Evolutionary conservation across 2,888 invertebrate genomes (phyloP).

Genomic region (Drosophila bunnanda): DNA sequence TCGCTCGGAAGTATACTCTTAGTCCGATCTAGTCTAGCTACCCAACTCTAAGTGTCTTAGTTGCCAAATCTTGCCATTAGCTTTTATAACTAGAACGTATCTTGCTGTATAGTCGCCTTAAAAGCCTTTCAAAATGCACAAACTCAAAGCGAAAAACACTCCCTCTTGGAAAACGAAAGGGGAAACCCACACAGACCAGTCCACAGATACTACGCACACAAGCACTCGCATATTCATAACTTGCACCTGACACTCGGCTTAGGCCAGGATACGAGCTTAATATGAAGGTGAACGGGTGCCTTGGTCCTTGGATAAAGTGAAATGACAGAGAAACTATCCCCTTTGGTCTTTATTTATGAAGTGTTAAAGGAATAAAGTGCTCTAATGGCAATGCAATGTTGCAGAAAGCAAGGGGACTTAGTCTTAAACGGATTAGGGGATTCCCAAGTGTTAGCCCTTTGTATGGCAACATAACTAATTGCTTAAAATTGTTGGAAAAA

Average conservation of each 20-base stretch:
- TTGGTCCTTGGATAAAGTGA: background rate
- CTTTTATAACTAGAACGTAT: slow-evolving; percentile 51
- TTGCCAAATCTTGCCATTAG: slow-evolving; percentile 68
- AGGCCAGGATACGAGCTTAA: slow-evolving; percentile 6
- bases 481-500: no score
- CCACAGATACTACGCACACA: slow-evolving; percentile 46
- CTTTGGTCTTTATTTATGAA: background rate
- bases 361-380: background rate
- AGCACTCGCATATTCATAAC: slow-evolving; percentile 68
- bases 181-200: slow-evolving; percentile 18
- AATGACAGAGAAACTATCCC: background rate
- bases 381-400: background rate
- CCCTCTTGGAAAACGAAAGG: slow-evolving; percentile 6
- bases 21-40: slow-evolving; percentile 57
- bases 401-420: background rate
- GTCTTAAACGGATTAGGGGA: background rate
- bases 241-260: slow-evolving; percentile 54
- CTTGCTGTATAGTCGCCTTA: slow-evolving; percentile 53
- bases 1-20: slow-evolving; percentile 42
- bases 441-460: background rate
- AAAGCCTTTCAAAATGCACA: slow-evolving; percentile 42
- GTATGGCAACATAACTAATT: background rate
- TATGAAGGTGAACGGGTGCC: slow-evolving; percentile 8
- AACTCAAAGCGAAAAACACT: slow-evolving; percentile 23
- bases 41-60: slow-evolving; percentile 68